Conservation (phyloP, 1,140 invertebrate species). For the Calliopsis andreniformis region DNA sequence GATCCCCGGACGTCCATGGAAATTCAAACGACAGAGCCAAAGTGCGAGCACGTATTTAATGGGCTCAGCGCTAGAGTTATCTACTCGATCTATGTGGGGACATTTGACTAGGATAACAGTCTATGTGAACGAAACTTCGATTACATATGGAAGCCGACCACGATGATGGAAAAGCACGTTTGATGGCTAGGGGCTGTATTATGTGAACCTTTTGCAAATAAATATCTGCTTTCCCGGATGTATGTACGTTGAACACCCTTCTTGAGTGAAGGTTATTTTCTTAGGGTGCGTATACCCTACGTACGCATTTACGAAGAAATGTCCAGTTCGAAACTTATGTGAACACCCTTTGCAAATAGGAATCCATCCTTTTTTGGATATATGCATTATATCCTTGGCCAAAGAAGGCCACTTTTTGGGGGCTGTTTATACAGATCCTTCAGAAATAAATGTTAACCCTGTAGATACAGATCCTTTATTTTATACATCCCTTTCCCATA, state of each 20-base stretch:
- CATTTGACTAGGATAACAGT: constrained; percentile 19
- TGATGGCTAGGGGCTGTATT: no score
- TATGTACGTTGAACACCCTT: not conserved
- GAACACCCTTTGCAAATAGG: constrained; percentile 8
- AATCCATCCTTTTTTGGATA: not conserved
- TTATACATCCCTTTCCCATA: not conserved
- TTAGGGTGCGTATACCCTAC: not conserved
- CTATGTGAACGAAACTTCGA: constrained; percentile 35
- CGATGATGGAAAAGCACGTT: not conserved
- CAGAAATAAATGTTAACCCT: not conserved
- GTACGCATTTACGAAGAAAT: not conserved
- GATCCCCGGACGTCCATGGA: constrained; percentile 14
- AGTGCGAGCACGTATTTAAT: constrained; percentile 22
- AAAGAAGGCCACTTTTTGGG: not conserved
- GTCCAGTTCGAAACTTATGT: not conserved
- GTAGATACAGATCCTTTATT: not conserved
- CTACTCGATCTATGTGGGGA: not conserved
- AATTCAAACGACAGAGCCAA: not conserved
- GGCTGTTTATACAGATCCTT: not conserved
- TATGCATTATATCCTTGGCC: not conserved
- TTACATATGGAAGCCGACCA: not conserved
- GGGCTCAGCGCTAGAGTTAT: constrained; percentile 3
- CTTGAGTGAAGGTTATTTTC: not conserved
- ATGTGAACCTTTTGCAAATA: not conserved
- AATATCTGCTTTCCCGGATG: not conserved